These are phyloP conservation scores for Leguminivora glycinivorella DNA, from an alignment of 1,140 invertebrate species.

Conservation along the genomic window DNA sequence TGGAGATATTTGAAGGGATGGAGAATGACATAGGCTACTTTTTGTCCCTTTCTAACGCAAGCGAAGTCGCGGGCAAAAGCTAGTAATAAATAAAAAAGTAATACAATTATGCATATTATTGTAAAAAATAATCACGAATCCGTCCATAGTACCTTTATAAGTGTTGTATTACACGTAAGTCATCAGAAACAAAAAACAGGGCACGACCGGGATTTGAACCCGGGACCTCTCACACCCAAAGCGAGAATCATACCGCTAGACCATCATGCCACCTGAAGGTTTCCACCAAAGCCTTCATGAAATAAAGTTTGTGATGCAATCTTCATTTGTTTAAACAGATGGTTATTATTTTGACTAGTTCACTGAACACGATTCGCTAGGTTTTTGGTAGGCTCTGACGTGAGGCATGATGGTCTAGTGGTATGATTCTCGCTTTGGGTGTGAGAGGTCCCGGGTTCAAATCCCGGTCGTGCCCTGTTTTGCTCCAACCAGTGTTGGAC, in stretches of 20 bases:
- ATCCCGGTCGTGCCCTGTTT: neutral
- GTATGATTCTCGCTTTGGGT: slow-evolving; percentile 28
- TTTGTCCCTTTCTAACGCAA: no score
- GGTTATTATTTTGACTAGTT: neutral
- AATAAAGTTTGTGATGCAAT: neutral
- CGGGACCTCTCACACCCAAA: slow-evolving; percentile 40
- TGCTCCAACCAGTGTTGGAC: neutral
- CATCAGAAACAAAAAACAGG: slow-evolving; percentile 16
- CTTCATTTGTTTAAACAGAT: neutral
- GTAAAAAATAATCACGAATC: no score
- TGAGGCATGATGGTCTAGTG: slow-evolving; percentile 19
- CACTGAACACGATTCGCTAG: neutral
- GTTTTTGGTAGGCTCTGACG: neutral
- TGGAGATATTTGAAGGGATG: no score
- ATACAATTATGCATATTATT: no score
- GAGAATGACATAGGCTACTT: no score
- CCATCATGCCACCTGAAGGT: slow-evolving; percentile 10
- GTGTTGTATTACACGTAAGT: no score
- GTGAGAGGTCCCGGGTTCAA: slow-evolving; percentile 24
- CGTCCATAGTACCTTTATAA: no score
- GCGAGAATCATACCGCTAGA: slow-evolving; percentile 38
- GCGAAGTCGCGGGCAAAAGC: no score
- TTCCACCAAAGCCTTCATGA: neutral
- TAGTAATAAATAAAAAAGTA: no score
- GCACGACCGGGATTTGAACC: slow-evolving; percentile 40